Base-by-base conservation (phyloP, 1,140 invertebrate genomes). In the Schlechtendalia chinensis region DNA sequence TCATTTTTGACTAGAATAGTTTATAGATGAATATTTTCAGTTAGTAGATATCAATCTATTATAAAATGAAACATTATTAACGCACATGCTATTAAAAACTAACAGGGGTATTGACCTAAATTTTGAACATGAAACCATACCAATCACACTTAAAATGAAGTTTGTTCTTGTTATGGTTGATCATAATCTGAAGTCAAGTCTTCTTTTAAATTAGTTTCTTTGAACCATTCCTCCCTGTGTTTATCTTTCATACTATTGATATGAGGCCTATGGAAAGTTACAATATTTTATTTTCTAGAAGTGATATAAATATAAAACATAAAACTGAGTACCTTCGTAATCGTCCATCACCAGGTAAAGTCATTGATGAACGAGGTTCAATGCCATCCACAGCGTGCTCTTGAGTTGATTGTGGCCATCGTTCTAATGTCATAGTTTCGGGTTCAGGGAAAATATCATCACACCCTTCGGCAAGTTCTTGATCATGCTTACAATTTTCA, bases 371-470 rank as follows among this genome's bases (percentile, higher is more conserved):
- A 59, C 75, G 75, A 27, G 56, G 24, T 63, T 79, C 75, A 63
- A 47, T 63, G 24, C 39, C 39, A 63, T 63, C 58, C 5, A 50
- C 39, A 12, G 58, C 5, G 0, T 79, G 58, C 12, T 79, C 75
- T n/a, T 79, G 75, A 45, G 56, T 47, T 63, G 61, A n/a, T 63
- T 79, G 75, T 19, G 75, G 75, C 12, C 90, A 87, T 83, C 91
- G 87, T 82, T 92, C 90, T 58, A 92, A 84, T 11, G 91, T 91
- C 91, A 92, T 92, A 16, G 91, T 91, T 85, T 91, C 90, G 75
- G 72, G 86, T 87, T 91, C 89, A 84, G 89, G 86, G 71, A 91
- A 86, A 83, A 89, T 90, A 84, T 90, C 90, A 82, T 89, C 87
- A 80, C 91, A 90, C 81, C 90, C 90, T 81, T 89, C 90, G 61